Evolutionary conservation across 2,113 vertebrate species (phyloP), one percentile per base, ranked within the genome.

Genomic region (Ictidomys tridecemlineatus): DNA sequence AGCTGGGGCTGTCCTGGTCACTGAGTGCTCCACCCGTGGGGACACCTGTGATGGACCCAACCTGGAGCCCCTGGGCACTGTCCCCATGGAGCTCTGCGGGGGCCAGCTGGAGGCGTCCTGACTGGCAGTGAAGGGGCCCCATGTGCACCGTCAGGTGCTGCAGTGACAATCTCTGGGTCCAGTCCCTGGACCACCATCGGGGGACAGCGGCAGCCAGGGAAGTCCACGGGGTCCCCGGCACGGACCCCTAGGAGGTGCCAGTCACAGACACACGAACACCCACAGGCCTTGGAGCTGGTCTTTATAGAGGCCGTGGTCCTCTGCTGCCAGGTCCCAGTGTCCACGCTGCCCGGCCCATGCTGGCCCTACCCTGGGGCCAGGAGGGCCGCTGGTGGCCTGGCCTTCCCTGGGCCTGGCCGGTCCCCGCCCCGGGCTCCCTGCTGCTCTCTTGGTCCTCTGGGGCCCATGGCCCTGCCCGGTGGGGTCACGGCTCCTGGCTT

Each of bases 401-500:
- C 39, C 10, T 65, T 90, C 42, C 82, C 53, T 1, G 34, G 48
- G 78, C 65, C 85, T 18, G 67, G 85, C 32, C 18, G 0, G 4
- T 1, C 12, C 65, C 89, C 22, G 5, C 5, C 10, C 53, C 2
- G 30, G 3, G 32, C 37, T 56, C 28, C 58, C 74, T 2, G 9
- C 6, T 2, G 9, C 6, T 8, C 32, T 37, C 84, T 67, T 0
- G 0, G 58, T 92, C 91, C 85, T 74, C 53, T 2, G 45, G 58
- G 90, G 42, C 78, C 37, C 0, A 28, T 0, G 65, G 80, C 69
- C 93, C 91, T 8, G 0, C 10, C 0, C 1, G 67, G 74, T 2
- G 48, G 69, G 8, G 9, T 98, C 97, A 98, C 72, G 96, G 83
- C 30, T 98, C 97, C 70, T 96, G 96, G 97, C 79, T 63, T 0